Evolutionary conservation across 2,888 invertebrate species (phyloP), one percentile per base, ranked within the genome.

Genomic region (Lasius fuliginosus): DNA sequence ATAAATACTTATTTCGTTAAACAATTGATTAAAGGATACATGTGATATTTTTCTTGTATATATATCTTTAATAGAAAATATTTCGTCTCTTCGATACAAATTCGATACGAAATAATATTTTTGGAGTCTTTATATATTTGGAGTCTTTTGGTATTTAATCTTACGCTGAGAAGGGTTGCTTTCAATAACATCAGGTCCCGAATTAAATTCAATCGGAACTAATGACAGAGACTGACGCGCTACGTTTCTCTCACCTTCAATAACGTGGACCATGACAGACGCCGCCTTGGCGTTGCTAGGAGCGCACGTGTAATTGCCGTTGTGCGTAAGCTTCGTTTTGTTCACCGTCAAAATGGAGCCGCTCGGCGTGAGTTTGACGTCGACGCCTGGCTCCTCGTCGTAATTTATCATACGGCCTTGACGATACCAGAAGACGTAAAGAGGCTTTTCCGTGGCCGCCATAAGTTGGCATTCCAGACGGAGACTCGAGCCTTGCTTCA

Each of bases 341-440:
- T 93, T 88, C 75, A 94, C 93, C 86, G 92, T 91, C n/a, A 94
- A 90, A 42, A 93, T 92, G 58, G 94, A 94, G 82, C 94, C 94
- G 75, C 89, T 92, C 84, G 92, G 92, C 67, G 93, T 94, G 12
- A 93, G 89, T 75, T 93, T 93, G 77, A 94, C 94, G 86, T 92
- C 93, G 81, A 95, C 94, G 9, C 95, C 95, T 11, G 94, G 94
- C 82, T 94, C 94, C 62, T 92, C 93, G 87, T 94, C 94, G 89
- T 94, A 94, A 87, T 94, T 94, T 87, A 94, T 94, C 94, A 94
- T 94, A 30, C 93, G 93, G 30, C 92, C 93, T 85, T 94, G 92
- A 77, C 94, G 94, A 88, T 93, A 94, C 95, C 95, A 95, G 87
- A 94, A 94, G 71, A 94, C 94, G 89, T 93, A 94, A 12, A 92